These are phyloP conservation scores for Belonocnema kinseyi DNA, from an alignment of 1,140 invertebrate species.

Conservation along the genomic window DNA sequence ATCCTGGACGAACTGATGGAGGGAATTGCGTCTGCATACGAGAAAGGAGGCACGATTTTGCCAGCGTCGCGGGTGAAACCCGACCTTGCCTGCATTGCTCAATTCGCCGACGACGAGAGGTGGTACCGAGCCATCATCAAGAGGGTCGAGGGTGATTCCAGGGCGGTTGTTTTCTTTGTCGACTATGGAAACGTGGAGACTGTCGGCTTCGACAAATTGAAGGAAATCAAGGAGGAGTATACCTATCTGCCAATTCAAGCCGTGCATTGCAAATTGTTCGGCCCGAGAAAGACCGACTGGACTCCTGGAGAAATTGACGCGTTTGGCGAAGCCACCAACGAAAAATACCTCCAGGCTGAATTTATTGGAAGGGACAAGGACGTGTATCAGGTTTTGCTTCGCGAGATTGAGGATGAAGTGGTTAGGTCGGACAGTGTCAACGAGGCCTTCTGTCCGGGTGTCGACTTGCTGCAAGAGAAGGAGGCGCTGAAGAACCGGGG, in stretches of 20 bases:
- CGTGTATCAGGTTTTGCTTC: conserved; percentile 63
- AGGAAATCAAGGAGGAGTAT: conserved; percentile 62
- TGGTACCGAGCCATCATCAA: conserved; percentile 78
- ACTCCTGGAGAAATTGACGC: conserved; percentile 46
- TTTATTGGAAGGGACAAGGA: conserved; percentile 62
- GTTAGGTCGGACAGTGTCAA: conserved; percentile 59
- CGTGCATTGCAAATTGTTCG: conserved; percentile 67
- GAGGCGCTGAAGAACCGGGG: conserved; percentile 38
- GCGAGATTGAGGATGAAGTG: conserved; percentile 45
- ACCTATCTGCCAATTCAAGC: conserved; percentile 65
- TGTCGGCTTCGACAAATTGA: conserved; percentile 62
- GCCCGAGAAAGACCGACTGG: conserved; percentile 46
- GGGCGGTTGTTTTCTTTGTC: conserved; percentile 73
- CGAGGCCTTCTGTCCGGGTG: conserved; percentile 57
- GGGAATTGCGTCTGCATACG: conserved; percentile 63
- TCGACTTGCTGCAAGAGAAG: conserved; percentile 55
- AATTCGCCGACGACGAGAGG: conserved; percentile 74
- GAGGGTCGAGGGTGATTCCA: conserved; percentile 57
- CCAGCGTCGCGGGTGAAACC: conserved; percentile 43
- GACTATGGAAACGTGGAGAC: conserved; percentile 77
- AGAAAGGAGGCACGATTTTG: conserved; percentile 52
- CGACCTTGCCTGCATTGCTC: conserved; percentile 72
- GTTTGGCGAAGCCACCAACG: conserved; percentile 49
- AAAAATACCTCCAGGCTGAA: conserved; percentile 60
- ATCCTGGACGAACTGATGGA: conserved; percentile 69